These are phyloP conservation scores for Proterorhinus semilunaris DNA, from an alignment of 2,113 vertebrate genomes.

Conservation along the genomic window DNA sequence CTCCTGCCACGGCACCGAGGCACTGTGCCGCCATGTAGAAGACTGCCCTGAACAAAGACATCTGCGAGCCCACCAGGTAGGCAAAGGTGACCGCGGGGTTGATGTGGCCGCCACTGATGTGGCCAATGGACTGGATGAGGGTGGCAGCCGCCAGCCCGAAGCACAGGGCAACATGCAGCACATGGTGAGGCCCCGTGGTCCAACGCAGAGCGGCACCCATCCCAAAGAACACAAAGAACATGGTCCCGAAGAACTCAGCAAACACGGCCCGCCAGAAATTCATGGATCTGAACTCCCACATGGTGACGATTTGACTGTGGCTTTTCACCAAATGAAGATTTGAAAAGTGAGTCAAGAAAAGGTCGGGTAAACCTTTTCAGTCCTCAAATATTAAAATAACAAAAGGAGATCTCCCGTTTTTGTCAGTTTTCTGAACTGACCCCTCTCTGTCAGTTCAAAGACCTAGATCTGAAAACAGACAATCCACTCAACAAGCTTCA, in stretches of 20 bases:
- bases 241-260: conserved; percentile 91
- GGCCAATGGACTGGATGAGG: conserved; percentile 87
- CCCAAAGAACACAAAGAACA: conserved; percentile 92
- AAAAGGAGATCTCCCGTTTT: conserved; percentile 44
- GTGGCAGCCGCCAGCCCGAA: conserved; percentile 91
- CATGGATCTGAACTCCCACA: conserved; percentile 94
- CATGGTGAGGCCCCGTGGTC: conserved; percentile 82
- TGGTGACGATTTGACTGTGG: conserved; percentile 65
- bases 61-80: conserved; percentile 88
- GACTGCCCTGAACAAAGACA: conserved; percentile 87
- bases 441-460: conserved; percentile 35
- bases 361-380: conserved; percentile 44
- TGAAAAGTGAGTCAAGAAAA: conserved; percentile 29
- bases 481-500: conserved; percentile 49
- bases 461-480: conserved; percentile 34
- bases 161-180: conserved; percentile 86
- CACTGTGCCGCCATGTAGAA: conserved; percentile 89
- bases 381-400: conserved; percentile 42
- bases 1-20: conserved; percentile 87
- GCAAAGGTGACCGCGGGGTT: conserved; percentile 93
- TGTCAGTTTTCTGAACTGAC: conserved; percentile 46
- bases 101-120: conserved; percentile 91
- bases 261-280: conserved; percentile 94
- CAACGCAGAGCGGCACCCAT: conserved; percentile 88
- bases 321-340: conserved; percentile 30